Evolutionary conservation across 2,113 vertebrate species (phyloP), one percentile per base, ranked within the genome.

Genomic region (Notarius quadriscutis): DNA sequence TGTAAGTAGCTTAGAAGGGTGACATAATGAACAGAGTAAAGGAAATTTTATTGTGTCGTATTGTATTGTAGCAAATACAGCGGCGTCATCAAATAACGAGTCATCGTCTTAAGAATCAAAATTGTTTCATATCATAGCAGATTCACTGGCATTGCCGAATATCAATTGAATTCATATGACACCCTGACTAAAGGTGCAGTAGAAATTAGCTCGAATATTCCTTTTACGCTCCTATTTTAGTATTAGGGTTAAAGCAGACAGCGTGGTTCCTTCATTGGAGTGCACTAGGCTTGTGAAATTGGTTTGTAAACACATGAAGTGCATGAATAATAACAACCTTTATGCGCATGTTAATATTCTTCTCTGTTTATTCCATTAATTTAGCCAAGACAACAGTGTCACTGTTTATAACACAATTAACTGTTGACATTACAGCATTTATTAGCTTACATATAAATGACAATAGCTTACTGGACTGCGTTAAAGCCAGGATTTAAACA

Each of bases 351-450:
- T 77, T 77, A 10, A 77, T 51, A 12, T 82, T 82, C 8, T 82
- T 82, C 20, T 41, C 2, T 22, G 58, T 63, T 82, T 9, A n/a
- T 63, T 63, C 10, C 10, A 48, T 41, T 63, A 12, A 51, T 67
- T 67, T 51, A 67, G 30, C 41, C 34, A 14, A 77, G 25, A 25
- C 48, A 51, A 51, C 74, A 51, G 1, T 51, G 14, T 77, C 48
- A n/a, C 22, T 77, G 74, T 77, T 74, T 77, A 77, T 25, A 51
- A 77, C 17, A 20, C 20, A 20, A 51, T 12, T 15, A n/a, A 17
- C 48, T 55, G 75, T 51, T 83, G 60, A 67, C 41, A 30, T 58
- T 14, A 75, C 20, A 85, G 25, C 8, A 27, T 85, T 85, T 85
- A 77, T 85, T 77, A 57, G 62, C n/a, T 4, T 27, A 8, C 72